A percentile compares a stretch with the other conserved stretches of the same genome.
Conservation (phyloP, 1,140 invertebrate genomes). For the Trichonephila clavipes region DNA sequence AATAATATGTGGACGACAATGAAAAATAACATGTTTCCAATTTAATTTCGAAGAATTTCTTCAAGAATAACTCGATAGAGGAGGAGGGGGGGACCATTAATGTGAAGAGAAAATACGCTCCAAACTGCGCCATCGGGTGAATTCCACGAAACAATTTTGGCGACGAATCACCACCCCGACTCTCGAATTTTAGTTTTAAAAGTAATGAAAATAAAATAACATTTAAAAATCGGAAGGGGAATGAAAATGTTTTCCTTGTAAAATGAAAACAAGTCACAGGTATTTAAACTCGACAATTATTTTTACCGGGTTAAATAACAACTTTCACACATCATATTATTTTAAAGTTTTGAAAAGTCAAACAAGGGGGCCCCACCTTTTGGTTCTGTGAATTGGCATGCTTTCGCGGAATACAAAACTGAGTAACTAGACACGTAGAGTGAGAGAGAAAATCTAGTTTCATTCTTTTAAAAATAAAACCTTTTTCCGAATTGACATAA, state of each 20-base stretch:
- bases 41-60: not conserved
- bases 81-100: not conserved
- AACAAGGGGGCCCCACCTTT: not conserved
- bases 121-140: not conserved
- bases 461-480: conserved; percentile 36
- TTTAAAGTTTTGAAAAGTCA: not conserved
- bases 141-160: conserved; percentile 14
- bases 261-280: not conserved
- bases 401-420: not conserved
- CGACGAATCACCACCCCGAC: not conserved
- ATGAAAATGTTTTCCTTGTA: not conserved
- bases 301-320: not conserved
- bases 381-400: not conserved
- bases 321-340: conserved; percentile 10
- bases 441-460: not conserved
- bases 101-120: not conserved
- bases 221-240: not conserved
- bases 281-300: not conserved
- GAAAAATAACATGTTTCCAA: conserved; percentile 18
- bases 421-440: conserved; percentile 8
- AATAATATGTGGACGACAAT: not conserved
- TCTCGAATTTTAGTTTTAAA: not conserved
- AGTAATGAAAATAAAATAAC: no score
- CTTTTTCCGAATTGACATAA: conserved; percentile 38
- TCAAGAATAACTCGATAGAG: not conserved